These are phyloP conservation scores for Bombylius major DNA, from an alignment of 2,888 invertebrate genomes.

Conservation along the genomic window DNA sequence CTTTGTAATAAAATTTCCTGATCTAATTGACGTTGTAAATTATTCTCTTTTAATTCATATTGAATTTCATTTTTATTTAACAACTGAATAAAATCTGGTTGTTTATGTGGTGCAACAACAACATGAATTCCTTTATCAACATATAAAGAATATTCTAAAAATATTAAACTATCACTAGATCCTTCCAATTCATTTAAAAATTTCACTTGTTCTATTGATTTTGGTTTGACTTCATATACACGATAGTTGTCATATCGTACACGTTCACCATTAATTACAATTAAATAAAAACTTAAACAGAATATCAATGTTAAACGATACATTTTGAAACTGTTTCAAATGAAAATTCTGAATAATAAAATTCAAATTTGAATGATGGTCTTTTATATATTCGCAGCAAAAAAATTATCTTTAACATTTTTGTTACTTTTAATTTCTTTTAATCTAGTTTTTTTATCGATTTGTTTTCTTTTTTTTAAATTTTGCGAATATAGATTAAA, in stretches of 20 bases:
- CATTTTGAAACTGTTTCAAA: too few species aligned
- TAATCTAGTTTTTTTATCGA: too few species aligned
- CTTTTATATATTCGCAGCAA: too few species aligned
- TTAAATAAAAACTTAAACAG: conserved; percentile 12
- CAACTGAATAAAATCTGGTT: conserved; percentile 5
- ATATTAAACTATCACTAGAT: conserved; percentile 10
- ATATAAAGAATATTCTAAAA: neutral
- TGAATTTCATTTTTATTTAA: conserved; percentile 1
- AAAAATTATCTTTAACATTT: too few species aligned
- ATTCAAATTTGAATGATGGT: too few species aligned
- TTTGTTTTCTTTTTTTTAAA: too few species aligned
- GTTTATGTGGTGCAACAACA: conserved; percentile 8
- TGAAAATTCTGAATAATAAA: too few species aligned
- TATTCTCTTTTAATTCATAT: conserved; percentile 3
- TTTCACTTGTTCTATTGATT: conserved; percentile 26
- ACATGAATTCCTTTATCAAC: neutral
- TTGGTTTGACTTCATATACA: conserved; percentile 30
- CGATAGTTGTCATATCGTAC: conserved; percentile 30
- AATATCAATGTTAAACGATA: too few species aligned
- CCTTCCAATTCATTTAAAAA: conserved; percentile 22
- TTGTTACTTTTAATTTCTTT: too few species aligned
- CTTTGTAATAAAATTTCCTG: neutral
- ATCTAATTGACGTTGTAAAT: conserved; percentile 6
- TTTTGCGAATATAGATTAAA: too few species aligned
- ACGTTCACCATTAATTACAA: conserved; percentile 36